These are phyloP conservation scores for Neodiprion pinetum DNA, from an alignment of 1,140 invertebrate genomes.

Conservation along the genomic window DNA sequence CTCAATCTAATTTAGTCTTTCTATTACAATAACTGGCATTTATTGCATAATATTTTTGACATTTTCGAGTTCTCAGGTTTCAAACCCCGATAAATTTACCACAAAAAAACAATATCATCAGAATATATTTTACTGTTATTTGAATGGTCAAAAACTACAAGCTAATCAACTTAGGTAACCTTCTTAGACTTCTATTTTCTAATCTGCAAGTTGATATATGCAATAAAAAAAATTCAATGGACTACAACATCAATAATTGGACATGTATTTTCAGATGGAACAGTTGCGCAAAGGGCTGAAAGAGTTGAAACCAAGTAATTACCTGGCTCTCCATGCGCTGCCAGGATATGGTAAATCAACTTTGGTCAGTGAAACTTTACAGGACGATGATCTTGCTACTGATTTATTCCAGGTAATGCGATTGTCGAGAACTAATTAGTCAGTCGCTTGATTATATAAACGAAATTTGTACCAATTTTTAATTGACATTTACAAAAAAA, in stretches of 20 bases:
- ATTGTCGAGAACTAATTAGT: no score
- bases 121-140: no score
- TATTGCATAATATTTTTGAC: no score
- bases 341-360: conserved; percentile 74
- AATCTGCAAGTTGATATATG: background rate
- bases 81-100: no score
- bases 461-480: conserved; percentile 10
- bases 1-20: conserved; percentile 11
- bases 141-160: no score
- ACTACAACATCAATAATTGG: conserved; percentile 6
- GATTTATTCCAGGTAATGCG: conserved; percentile 47
- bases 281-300: conserved; percentile 43
- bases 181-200: no score
- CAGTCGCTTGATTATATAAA: conserved; percentile 3
- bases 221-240: background rate
- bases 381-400: conserved; percentile 60
- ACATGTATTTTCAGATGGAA: conserved; percentile 36
- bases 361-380: conserved; percentile 67
- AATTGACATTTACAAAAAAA: conserved; percentile 14
- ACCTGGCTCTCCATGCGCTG: conserved; percentile 71
- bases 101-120: no score
- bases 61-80: no score
- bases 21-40: background rate
- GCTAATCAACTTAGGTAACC: no score
- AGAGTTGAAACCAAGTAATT: conserved; percentile 55